Conservation (phyloP, 2,113 vertebrate species). For the Otus sunia region DNA sequence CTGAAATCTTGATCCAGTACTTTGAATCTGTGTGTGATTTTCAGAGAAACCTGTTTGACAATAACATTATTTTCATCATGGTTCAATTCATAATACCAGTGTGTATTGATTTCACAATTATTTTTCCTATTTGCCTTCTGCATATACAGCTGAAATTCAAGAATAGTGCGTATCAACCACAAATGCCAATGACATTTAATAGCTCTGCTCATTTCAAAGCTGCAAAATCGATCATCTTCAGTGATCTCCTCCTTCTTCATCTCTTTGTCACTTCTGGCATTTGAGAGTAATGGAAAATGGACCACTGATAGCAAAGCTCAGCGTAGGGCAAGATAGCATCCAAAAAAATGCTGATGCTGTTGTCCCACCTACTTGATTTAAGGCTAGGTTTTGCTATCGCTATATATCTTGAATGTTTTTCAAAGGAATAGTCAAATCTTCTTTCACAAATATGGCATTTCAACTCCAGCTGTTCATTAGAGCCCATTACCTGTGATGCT, state of each 20-base stretch:
- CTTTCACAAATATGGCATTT: not conserved
- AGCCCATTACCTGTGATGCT: not conserved
- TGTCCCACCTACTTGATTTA: not conserved
- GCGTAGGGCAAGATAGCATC: not conserved
- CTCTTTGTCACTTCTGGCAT: conserved; percentile 30
- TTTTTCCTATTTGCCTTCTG: conserved; percentile 29
- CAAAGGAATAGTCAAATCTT: not conserved
- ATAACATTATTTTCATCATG: not conserved
- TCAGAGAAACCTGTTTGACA: not conserved
- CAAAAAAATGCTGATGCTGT: not conserved
- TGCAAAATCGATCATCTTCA: conserved; percentile 8
- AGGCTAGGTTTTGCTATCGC: not conserved
- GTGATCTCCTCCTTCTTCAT: conserved; percentile 14
- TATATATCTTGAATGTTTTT: not conserved
- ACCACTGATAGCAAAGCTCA: not conserved
- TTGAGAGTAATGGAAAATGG: not conserved
- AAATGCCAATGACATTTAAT: conserved; percentile 36
- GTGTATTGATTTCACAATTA: conserved; percentile 41
- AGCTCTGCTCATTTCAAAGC: conserved; percentile 30
- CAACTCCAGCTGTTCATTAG: not conserved
- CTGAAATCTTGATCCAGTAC: not conserved
- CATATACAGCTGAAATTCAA: conserved; percentile 32
- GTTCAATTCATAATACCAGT: conserved; percentile 19
- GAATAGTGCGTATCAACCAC: not conserved
- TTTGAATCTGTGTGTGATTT: not conserved